phyloP scores from a whole-genome alignment of 2,888 invertebrate genomes.

The Stegana nigrithorax region DNA sequence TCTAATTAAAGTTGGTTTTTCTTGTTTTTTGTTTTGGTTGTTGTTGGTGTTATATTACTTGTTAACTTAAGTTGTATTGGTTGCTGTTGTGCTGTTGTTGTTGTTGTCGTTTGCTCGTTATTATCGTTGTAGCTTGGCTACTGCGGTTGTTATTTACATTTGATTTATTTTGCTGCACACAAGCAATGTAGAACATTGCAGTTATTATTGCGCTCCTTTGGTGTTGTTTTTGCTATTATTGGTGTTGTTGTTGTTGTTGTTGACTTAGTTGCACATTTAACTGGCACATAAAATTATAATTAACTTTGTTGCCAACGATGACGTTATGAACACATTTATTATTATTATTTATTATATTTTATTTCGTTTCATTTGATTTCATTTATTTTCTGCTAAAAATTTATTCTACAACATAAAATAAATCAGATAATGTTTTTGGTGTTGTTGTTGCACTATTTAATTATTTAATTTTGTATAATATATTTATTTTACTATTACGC shows the following conservation, averaged over 20 bases:
- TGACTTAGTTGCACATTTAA: neutral
- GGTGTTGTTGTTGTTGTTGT: neutral
- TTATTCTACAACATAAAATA: neutral
- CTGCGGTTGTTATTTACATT: no score
- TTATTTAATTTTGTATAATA: no score
- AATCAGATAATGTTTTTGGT: conserved; percentile 22
- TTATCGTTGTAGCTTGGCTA: no score
- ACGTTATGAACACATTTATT: neutral
- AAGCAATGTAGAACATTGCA: conserved; percentile 1
- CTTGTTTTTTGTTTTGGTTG: conserved; percentile 17
- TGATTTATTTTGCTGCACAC: neutral
- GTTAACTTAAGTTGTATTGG: no score
- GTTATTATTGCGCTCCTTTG: conserved; percentile 1
- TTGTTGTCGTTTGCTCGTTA: neutral
- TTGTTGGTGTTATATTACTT: conserved; percentile 31
- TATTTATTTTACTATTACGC: no score
- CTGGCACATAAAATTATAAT: conserved; percentile 18
- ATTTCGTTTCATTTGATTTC: conserved; percentile 16
- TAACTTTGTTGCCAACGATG: neutral
- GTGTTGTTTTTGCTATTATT: conserved; percentile 2
- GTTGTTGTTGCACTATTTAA: no score
- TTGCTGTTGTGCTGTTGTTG: conserved; percentile 6
- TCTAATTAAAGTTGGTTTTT: conserved; percentile 16
- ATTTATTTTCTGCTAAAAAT: conserved; percentile 19
- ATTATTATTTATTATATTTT: neutral